Base-by-base conservation (phyloP, 2,888 invertebrate species). In the Ennomos fuscantarius region DNA sequence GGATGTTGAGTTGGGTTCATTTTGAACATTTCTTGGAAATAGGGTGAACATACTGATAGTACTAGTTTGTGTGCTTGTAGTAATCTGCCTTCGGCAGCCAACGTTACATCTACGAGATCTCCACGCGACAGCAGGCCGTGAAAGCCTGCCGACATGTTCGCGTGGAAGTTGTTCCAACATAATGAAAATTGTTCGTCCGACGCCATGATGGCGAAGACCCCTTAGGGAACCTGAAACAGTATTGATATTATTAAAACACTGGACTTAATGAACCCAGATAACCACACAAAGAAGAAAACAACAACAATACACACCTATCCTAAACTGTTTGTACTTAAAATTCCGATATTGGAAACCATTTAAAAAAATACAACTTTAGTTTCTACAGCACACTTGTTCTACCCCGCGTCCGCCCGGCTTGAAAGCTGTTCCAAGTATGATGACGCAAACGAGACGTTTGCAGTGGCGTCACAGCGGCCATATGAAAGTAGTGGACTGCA, bases 91-190 rank as follows among this genome's bases (percentile, higher is more conserved):
- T 95, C 95, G 75, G 95, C 95, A 75, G 95, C 95, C 76, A 95
- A 84, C 35, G 95, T 95, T 58, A 95, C 95, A 72, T 95, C 95
- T 70, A 95, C 95, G 74, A 95, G 84, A 82, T 95, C 94, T 66
- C 95, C 95, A 82, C 94, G 94, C 79, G 94, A 94, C 84, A 95
- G 86, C 81, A 95, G 93, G 84, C 94, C 94, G 76, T 95, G 95
- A 82, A 95, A 95, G 74, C 95, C 95, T 84, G 94, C 94, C 64
- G 95, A 94, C 91, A 95, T 93, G 78, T 95, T 95, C 67, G 94
- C 94, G 89, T 95, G 95, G 92, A 95, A 95, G 91, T 95, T 95
- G 91, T 95, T 95, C 95, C 95, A 95, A 91, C 95, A 95, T 89
- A 95, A 87, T 84, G 95, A 95, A 90, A 94, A 95, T 83, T 94